Conservation (phyloP, 2,888 invertebrate genomes). For the Colletes collaris region DNA sequence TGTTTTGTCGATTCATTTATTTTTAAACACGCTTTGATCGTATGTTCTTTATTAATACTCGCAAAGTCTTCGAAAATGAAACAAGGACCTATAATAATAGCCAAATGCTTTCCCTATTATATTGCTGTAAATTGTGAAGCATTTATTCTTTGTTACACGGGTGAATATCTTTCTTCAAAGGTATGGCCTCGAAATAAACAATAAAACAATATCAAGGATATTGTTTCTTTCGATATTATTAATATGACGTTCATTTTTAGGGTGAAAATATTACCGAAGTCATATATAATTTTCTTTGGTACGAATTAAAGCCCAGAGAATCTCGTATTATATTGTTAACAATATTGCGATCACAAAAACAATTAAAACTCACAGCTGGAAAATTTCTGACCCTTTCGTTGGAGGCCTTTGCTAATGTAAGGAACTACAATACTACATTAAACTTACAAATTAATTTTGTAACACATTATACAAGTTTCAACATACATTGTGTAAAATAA, state of each 20-base stretch:
- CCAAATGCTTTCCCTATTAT: constrained; percentile 55
- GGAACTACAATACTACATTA: background rate
- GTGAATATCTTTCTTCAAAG: constrained; percentile 61
- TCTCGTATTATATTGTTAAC: constrained; percentile 30
- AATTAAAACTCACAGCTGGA: constrained; percentile 42
- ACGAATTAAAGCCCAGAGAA: constrained; percentile 37
- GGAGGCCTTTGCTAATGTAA: constrained; percentile 44
- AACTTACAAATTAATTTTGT: background rate
- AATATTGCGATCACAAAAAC: constrained; percentile 44
- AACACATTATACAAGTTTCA: background rate
- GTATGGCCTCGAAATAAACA: constrained; percentile 30
- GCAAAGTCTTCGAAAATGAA: constrained; percentile 18
- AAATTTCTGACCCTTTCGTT: constrained; percentile 45
- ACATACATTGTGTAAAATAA: no score
- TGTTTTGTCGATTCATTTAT: background rate
- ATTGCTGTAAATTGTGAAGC: constrained; percentile 50
- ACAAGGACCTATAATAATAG: constrained; percentile 17
- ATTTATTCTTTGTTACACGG: constrained; percentile 58
- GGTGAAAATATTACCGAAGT: constrained; percentile 29
- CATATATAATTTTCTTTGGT: constrained; percentile 47
- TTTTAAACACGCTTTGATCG: background rate
- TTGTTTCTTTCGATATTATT: background rate
- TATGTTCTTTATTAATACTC: background rate
- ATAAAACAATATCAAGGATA: background rate
- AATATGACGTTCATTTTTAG: constrained; percentile 5